A percentile compares a stretch with the other conserved stretches of the same genome.
These are phyloP conservation scores for Paraescarpia echinospica DNA, from an alignment of 1,140 invertebrate genomes.

Conservation along the genomic window DNA sequence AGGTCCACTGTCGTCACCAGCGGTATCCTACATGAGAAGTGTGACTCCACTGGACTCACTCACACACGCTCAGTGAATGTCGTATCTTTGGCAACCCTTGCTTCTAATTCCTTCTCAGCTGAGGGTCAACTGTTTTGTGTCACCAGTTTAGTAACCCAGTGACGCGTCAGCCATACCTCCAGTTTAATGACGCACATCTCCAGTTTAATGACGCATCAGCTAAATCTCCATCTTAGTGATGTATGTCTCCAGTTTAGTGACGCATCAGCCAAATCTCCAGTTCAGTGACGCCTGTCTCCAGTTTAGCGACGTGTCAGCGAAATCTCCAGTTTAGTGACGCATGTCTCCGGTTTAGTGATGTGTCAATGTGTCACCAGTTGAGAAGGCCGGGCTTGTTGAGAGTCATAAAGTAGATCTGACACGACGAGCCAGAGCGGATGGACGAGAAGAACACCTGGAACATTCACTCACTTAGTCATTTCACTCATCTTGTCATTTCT, in stretches of 20 bases:
- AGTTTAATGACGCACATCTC: too few relatives aligned
- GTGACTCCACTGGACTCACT: background rate
- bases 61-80: background rate
- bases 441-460: slow-evolving; percentile 96
- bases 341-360: background rate
- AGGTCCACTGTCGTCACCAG: background rate
- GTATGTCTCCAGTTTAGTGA: background rate
- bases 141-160: background rate
- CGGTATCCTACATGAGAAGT: background rate
- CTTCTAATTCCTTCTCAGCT: background rate
- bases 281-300: too few relatives aligned
- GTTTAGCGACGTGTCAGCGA: background rate
- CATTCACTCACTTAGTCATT: background rate
- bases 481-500: too few relatives aligned
- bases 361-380: slow-evolving; percentile 76
- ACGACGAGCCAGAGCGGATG: slow-evolving; percentile 92
- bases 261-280: background rate
- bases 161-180: background rate
- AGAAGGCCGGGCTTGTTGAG: slow-evolving; percentile 98
- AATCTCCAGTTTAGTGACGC: background rate
- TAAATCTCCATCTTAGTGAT: background rate
- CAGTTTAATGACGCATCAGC: background rate
- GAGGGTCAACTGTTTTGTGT: too few relatives aligned
- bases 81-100: background rate
- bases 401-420: slow-evolving; percentile 99